phyloP scores from a whole-genome alignment of 1,140 invertebrate species.

The Drosophila nebulosa region DNA sequence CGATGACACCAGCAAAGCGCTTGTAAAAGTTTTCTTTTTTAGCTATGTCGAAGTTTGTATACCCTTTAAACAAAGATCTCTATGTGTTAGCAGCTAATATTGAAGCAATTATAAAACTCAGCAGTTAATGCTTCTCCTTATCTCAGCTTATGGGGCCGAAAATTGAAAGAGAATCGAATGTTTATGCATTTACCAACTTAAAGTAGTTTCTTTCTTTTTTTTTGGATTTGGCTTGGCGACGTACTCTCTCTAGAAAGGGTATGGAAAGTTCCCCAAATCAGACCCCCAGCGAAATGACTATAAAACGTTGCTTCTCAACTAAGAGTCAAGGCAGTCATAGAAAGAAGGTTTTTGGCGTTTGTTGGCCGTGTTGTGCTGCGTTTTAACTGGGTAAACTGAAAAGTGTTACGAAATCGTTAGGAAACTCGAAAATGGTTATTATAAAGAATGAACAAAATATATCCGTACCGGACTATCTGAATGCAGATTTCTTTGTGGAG shows the following conservation, averaged over 20 bases:
- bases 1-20: conserved; percentile 22
- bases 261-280: not conserved
- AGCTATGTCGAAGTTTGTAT: not conserved
- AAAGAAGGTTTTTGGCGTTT: conserved; percentile 6
- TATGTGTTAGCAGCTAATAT: no score
- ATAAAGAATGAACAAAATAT: conserved; percentile 61
- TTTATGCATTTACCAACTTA: no score
- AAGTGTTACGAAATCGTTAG: not conserved
- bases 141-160: no score
- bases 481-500: conserved; percentile 59
- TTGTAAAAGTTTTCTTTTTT: no score
- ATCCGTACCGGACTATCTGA: conserved; percentile 57
- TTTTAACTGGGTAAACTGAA: not conserved
- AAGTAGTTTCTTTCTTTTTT: no score
- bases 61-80: not conserved
- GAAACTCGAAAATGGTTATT: conserved; percentile 41
- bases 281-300: conserved; percentile 9
- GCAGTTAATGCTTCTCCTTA: no score
- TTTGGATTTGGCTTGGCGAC: not conserved
- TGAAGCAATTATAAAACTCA: no score
- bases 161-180: no score
- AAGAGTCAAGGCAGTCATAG: conserved; percentile 6
- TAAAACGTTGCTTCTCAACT: conserved; percentile 16
- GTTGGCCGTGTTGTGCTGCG: not conserved
- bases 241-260: not conserved